A percentile compares a stretch with the other conserved stretches of the same genome.
Conservation (phyloP, 2,797 vertebrate species). For the Novumbra hubbsi region DNA sequence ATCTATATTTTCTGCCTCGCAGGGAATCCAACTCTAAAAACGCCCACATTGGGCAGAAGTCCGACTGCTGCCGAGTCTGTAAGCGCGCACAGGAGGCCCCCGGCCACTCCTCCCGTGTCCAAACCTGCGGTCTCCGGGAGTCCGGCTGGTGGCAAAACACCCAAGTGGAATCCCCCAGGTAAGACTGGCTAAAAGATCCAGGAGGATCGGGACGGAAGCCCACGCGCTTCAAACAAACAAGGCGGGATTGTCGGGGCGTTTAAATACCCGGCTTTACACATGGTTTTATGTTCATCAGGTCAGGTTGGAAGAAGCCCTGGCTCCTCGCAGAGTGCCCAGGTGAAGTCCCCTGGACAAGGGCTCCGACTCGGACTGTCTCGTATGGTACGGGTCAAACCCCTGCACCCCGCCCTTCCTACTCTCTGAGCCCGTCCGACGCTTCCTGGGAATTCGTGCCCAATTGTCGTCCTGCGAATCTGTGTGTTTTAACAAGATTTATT, state of each 20-base stretch:
- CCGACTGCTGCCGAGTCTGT: constrained; percentile 41
- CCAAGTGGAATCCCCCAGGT: constrained; percentile 93
- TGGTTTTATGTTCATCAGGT: constrained; percentile 57
- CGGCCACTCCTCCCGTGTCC: constrained; percentile 46
- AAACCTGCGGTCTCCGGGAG: constrained; percentile 63
- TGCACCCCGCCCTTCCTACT: constrained; percentile 80
- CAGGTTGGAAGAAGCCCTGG: constrained; percentile 70
- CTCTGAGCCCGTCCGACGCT: constrained; percentile 57
- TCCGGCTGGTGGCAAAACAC: constrained; percentile 69
- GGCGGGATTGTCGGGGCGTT: neutral
- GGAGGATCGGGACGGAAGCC: neutral
- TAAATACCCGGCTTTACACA: neutral
- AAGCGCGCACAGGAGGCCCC: constrained; percentile 33
- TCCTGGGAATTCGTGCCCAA: neutral
- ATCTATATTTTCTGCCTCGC: constrained; percentile 13
- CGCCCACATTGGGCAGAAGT: constrained; percentile 34
- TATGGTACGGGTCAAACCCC: constrained; percentile 84
- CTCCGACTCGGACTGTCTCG: constrained; percentile 91
- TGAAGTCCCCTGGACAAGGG: constrained; percentile 82
- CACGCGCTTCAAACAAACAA: neutral
- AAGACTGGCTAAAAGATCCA: constrained; percentile 10
- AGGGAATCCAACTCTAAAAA: constrained; percentile 40
- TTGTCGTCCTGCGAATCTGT: neutral
- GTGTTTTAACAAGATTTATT: neutral
- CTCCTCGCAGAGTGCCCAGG: constrained; percentile 34